phyloP scores from a whole-genome alignment of 2,113 vertebrate species.

The Hoplias malabaricus region DNA sequence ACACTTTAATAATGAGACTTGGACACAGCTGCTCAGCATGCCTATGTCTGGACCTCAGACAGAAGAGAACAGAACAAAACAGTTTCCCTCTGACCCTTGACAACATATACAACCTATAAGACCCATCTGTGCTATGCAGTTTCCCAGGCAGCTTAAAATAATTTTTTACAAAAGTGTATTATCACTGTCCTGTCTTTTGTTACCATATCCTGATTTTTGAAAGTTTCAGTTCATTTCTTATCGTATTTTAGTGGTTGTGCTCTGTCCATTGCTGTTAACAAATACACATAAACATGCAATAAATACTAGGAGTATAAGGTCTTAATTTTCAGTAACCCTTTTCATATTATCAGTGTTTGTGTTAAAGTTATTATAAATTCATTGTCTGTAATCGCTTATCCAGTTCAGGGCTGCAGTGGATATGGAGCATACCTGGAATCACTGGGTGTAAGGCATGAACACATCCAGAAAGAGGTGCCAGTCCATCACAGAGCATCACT shows the following conservation, averaged over 20 bases:
- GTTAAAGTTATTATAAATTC: no score
- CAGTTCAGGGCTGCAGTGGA: no score
- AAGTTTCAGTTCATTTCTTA: not conserved
- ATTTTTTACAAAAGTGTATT: not conserved
- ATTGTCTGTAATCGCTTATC: no score
- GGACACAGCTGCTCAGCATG: conserved; percentile 22
- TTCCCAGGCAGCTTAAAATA: not conserved
- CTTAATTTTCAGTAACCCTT: no score
- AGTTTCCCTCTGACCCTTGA: not conserved
- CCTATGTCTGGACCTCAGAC: conserved; percentile 15
- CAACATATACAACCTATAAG: not conserved
- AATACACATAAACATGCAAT: not conserved
- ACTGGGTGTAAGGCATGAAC: no score
- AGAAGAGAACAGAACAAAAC: conserved; percentile 29
- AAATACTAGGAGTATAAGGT: no score
- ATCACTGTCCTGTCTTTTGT: not conserved
- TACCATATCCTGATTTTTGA: not conserved
- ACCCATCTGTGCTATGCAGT: not conserved
- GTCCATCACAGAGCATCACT: no score
- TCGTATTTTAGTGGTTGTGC: no score
- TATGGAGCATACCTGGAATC: no score
- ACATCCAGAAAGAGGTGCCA: no score
- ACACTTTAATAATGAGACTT: conserved; percentile 48
- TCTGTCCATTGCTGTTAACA: no score
- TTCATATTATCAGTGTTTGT: no score